Conservation (phyloP, 2,797 vertebrate species). For the Mus minutoides region DNA sequence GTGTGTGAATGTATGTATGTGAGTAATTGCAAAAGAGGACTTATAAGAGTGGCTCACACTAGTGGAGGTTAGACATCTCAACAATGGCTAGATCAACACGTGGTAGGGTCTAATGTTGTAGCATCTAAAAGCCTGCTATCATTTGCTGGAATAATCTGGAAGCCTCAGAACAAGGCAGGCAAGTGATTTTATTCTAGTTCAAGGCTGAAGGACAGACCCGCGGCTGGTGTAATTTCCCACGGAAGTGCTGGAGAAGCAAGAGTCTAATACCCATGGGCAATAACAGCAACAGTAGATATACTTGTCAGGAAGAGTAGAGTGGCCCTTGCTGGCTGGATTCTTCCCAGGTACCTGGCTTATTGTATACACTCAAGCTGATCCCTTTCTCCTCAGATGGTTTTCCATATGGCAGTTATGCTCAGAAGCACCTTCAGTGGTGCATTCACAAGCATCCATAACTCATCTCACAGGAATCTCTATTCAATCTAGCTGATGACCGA, state of each 20-base stretch:
- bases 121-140: neutral
- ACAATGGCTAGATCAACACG: too few species aligned
- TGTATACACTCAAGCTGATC: neutral
- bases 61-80: neutral
- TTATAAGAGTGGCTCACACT: neutral
- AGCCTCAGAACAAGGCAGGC: neutral
- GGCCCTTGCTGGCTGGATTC: neutral
- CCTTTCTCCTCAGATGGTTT: neutral
- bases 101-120: too few species aligned
- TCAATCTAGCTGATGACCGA: too few species aligned
- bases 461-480: neutral
- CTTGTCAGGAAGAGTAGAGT: neutral
- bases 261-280: neutral
- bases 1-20: neutral
- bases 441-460: neutral
- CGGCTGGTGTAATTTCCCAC: neutral
- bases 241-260: neutral
- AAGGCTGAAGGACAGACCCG: neutral
- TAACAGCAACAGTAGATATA: neutral
- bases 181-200: too few species aligned
- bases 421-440: neutral
- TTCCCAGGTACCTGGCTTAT: too few species aligned
- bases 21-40: neutral
- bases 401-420: neutral
- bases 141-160: neutral